Evolutionary conservation across 1,140 invertebrate genomes (phyloP).

Genomic region (Brachionus plicatilis): DNA sequence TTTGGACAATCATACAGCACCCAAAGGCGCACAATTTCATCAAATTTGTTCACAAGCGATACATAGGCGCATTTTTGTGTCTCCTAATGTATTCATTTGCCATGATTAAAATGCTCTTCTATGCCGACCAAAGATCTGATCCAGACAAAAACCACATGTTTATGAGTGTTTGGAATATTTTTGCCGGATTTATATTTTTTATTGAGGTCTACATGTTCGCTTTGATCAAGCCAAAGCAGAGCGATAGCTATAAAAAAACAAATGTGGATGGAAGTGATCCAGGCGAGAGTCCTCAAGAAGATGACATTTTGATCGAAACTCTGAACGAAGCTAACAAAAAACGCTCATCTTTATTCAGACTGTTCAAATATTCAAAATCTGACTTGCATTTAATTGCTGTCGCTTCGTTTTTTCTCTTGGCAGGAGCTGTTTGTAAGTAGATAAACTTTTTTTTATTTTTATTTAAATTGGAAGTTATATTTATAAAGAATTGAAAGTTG

Average conservation of each 20-base stretch:
- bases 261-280: slow-evolving; percentile 15
- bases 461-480: too few species aligned
- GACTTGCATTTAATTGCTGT: not conserved
- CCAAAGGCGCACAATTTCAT: not conserved
- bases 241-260: slow-evolving; percentile 18
- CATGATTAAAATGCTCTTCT: slow-evolving; percentile 34
- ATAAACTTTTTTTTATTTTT: not conserved
- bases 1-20: not conserved
- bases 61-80: not conserved
- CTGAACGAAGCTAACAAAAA: slow-evolving; percentile 36
- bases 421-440: slow-evolving; percentile 12
- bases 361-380: slow-evolving; percentile 17
- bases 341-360: slow-evolving; percentile 22
- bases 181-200: slow-evolving; percentile 18
- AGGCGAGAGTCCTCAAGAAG: not conserved
- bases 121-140: not conserved
- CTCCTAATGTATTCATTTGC: slow-evolving; percentile 27
- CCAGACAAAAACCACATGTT: not conserved
- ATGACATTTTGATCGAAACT: slow-evolving; percentile 31
- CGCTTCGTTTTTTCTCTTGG: not conserved
- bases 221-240: slow-evolving; percentile 2
- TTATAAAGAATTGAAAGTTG: not conserved
- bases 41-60: slow-evolving; percentile 3
- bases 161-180: slow-evolving; percentile 32
- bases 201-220: slow-evolving; percentile 13